Base-by-base conservation (phyloP, 2,888 invertebrate species). In the Drosophila affinis region DNA sequence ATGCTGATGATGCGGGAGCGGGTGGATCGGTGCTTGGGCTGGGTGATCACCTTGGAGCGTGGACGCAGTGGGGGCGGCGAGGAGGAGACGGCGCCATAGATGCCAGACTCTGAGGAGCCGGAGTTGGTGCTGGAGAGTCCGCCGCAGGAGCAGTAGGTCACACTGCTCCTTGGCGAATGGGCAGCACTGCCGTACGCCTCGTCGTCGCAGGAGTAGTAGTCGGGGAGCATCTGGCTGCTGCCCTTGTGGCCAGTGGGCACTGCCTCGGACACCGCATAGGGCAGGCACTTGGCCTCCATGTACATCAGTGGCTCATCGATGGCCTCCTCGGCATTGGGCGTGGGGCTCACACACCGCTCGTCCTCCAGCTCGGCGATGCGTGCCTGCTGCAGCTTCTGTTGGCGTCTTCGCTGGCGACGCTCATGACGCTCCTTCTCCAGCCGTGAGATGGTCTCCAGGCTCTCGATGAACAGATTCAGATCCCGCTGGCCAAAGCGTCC, bases 1-100 rank as follows among this genome's bases (percentile, higher is more conserved):
- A 90, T 73, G 34, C 79, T 84, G 29, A 91, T 81, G 18, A 90
- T 83, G 51, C 89, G 88, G 1, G 89, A 88, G 17, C 87, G 77
- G 12, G 81, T 77, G 5, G 82, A 69, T 12, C 77, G 75, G 0
- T 63, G 48, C 53, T 84, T 89, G 0, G 81, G 74, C 45, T 77
- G 77, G 5, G 72, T 75, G 7, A 75, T 62, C 5, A 77, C 62
- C 51, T 77, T 68, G 0, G 86, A 78, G 0, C 79, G 78, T 0
- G 79, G 73, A 24, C 75, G 85, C 29, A 76, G 17, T 0, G 77
- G 73, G 0, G 78, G 71, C 1, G 78, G 57, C 0, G 83, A 46
- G 3, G 24, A 5, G n/a, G 45, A 45, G 2, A 39, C 39, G 39
- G 39, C 39, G 39, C 53, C 70, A 67, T 59, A 72, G 2, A 76